These are phyloP conservation scores for human DNA, from an alignment of 2,113 vertebrate genomes.

Conservation along the genomic window DNA sequence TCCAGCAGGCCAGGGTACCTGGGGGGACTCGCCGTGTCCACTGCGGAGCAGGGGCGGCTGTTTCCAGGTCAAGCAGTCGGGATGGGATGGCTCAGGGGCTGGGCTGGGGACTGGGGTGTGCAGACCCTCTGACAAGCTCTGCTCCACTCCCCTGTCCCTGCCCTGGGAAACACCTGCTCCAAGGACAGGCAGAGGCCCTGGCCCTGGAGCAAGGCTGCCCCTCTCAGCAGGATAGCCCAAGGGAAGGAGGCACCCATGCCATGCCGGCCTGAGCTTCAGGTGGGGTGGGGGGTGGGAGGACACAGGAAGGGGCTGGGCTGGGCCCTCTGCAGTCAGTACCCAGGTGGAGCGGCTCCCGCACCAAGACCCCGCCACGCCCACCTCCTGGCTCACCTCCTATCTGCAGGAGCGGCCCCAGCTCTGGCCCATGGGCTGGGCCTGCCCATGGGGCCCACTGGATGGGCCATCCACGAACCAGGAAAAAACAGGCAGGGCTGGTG, in stretches of 20 bases:
- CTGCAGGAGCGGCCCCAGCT: too few species aligned
- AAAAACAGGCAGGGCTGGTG: not conserved
- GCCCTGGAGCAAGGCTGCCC: too few species aligned
- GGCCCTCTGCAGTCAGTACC: not conserved
- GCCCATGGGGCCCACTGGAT: not conserved
- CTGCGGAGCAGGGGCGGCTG: not conserved
- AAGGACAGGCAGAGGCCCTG: not conserved
- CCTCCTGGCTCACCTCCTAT: not conserved
- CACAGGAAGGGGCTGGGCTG: not conserved
- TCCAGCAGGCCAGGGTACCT: not conserved
- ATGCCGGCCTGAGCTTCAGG: not conserved
- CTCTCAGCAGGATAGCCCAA: rapidly evolving
- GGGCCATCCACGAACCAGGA: conserved; percentile 46
- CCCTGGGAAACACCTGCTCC: not conserved
- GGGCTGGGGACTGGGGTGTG: not conserved
- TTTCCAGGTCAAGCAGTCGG: not conserved
- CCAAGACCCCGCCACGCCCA: not conserved
- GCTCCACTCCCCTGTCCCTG: not conserved
- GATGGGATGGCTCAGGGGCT: not conserved
- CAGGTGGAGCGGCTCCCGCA: not conserved
- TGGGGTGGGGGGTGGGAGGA: rapidly evolving
- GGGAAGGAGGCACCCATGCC: rapidly evolving
- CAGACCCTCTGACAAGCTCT: not conserved
- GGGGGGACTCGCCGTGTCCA: not conserved
- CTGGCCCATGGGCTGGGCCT: not conserved